Conservation (phyloP, 2,888 invertebrate species). For the Mythimna ferrago region DNA sequence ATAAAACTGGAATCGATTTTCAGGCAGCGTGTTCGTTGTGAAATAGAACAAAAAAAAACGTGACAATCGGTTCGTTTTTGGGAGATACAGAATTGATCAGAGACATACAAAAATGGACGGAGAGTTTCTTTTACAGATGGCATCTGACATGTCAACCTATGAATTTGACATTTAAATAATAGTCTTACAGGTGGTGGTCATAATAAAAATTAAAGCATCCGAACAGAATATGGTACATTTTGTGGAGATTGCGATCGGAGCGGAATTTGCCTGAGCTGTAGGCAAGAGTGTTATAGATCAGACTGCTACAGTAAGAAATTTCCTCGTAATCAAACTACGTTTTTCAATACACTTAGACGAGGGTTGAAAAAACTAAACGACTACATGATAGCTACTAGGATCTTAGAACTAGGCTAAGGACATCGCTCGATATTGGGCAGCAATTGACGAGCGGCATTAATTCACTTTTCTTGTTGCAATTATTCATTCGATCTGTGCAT, state of each 20-base stretch:
- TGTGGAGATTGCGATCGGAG: no score
- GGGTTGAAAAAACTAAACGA: no score
- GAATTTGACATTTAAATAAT: background rate
- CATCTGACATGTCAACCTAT: background rate
- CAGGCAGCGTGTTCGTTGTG: conserved; percentile 22
- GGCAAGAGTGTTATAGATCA: no score
- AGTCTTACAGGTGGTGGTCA: background rate
- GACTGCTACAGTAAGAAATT: no score
- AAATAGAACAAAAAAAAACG: conserved; percentile 52
- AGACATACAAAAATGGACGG: background rate
- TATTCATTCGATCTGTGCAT: no score
- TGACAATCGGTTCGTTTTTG: conserved; percentile 28
- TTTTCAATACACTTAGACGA: no score
- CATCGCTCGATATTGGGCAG: background rate
- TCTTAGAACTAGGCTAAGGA: background rate
- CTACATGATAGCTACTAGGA: no score
- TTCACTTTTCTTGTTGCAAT: no score
- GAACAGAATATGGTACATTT: no score
- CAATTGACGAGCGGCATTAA: background rate
- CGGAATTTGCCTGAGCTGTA: no score
- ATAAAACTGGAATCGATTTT: conserved; percentile 48
- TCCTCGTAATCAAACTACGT: no score
- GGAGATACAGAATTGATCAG: background rate
- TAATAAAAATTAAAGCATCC: background rate
- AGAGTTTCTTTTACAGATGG: background rate